Percentiles rank a stretch among this genome's conserved stretches.
phyloP scores from a whole-genome alignment of 2,113 vertebrate species.

The Anolis carolinensis region DNA sequence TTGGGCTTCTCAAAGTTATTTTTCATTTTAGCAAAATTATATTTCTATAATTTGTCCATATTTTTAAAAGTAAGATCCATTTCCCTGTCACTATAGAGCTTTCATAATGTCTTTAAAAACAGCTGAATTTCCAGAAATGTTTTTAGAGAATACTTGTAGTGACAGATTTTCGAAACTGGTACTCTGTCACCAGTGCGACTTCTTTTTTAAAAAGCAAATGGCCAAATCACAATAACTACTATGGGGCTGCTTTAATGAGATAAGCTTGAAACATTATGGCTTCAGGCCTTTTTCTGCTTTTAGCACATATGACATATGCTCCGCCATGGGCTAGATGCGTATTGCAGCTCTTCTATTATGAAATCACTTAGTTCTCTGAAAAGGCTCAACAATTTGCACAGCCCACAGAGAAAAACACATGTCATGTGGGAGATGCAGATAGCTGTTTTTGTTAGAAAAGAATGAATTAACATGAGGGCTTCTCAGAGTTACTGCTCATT shows the following conservation, averaged over 20 bases:
- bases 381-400: neutral
- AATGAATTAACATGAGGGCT: neutral
- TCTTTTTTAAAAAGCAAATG: neutral
- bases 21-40: no score
- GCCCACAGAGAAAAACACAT: neutral
- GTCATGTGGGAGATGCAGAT: neutral
- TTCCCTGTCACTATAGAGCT: neutral
- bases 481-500: neutral
- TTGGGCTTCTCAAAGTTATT: no score
- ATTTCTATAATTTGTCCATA: neutral
- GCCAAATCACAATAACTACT: accelerated
- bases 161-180: neutral
- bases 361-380: neutral
- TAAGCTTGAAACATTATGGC: neutral
- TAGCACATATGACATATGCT: accelerated
- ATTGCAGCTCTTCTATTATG: neutral
- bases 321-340: neutral
- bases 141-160: neutral
- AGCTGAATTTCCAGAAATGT: neutral
- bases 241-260: neutral
- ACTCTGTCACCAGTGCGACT: no score
- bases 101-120: neutral
- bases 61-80: neutral
- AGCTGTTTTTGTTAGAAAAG: neutral
- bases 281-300: neutral